Base-by-base conservation (phyloP, 1,140 invertebrate species). In the Laupala kohalensis region DNA sequence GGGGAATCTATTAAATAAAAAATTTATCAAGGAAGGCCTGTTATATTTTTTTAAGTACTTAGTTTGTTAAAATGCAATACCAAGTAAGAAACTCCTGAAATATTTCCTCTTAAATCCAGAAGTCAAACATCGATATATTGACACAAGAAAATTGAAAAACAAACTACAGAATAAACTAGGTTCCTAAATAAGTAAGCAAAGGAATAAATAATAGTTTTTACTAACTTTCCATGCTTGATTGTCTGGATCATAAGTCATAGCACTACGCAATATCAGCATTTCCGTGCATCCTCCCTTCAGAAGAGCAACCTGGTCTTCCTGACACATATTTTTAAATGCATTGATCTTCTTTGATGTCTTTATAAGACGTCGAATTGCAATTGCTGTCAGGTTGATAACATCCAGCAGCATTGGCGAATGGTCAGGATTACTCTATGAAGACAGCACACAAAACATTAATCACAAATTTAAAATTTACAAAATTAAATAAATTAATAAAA, bases 311-410 rank as follows among this genome's bases (percentile, higher is more conserved):
- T 96, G 94, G 82, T 95, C 93, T 76, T 93, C 92, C 77, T 95
- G 91, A 77, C 92, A 95, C 87, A 95, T 91, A 77, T 89, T 93
- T 79, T 91, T 93, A 78, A 95, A 96, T 25, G 88, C 90, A 75
- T 86, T 89, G 53, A 96, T 92, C 79, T 92, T 92, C 77, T 96
- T 96, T 0, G 92, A 90, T 90, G 95, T 95, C 80, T 94, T 94
- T 75, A 96, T 96, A 25, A 97, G 82, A 53, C 94, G 83, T 71
- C 94, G 82, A 74, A 97, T 96, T 4, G 94, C 93, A 71, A 95
- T 88, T 4, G 95, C 93, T 0, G 94, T 96, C 77, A 97, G 83
- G 81, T 95, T 95, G 67, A 95, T 92, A 5, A 95, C 89, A 76
- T 91, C 91, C 65, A 94, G 81, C 1, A 95, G 79, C 37, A 87